A percentile compares a stretch with the other conserved stretches of the same genome.
Evolutionary conservation across 2,113 vertebrate species (phyloP).

Genomic region (Okapia johnstoni): DNA sequence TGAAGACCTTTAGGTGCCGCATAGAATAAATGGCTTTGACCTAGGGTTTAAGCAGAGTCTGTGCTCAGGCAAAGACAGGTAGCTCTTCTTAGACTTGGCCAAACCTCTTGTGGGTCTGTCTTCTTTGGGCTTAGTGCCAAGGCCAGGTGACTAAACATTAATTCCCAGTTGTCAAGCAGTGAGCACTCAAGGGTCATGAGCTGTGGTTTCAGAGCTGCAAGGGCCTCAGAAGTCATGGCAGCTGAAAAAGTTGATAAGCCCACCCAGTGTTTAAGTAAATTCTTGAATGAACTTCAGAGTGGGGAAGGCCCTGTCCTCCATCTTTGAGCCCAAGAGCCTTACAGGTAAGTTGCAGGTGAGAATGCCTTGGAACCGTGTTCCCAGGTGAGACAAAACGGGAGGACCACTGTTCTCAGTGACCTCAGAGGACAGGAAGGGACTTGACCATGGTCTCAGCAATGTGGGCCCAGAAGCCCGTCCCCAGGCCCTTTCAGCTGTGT

Average conservation of each 20-base stretch:
- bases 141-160: neutral
- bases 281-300: neutral
- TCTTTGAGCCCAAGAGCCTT: neutral
- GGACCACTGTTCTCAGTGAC: neutral
- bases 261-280: neutral
- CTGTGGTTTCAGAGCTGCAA: neutral
- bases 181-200: neutral
- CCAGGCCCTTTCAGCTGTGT: neutral
- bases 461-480: neutral
- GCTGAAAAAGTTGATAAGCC: neutral
- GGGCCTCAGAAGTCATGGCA: neutral
- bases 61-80: neutral
- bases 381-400: neutral
- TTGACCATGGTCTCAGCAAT: neutral
- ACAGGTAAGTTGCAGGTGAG: neutral
- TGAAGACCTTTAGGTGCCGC: neutral
- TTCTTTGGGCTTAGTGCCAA: neutral
- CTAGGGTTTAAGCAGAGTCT: neutral
- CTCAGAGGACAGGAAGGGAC: neutral
- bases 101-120: neutral
- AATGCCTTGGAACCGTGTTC: neutral
- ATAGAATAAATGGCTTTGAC: neutral
- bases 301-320: neutral
- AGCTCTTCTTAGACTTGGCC: neutral
- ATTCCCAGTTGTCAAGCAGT: neutral